Conservation (phyloP, 2,797 vertebrate species). For the Percopsis omiscomaycus region DNA sequence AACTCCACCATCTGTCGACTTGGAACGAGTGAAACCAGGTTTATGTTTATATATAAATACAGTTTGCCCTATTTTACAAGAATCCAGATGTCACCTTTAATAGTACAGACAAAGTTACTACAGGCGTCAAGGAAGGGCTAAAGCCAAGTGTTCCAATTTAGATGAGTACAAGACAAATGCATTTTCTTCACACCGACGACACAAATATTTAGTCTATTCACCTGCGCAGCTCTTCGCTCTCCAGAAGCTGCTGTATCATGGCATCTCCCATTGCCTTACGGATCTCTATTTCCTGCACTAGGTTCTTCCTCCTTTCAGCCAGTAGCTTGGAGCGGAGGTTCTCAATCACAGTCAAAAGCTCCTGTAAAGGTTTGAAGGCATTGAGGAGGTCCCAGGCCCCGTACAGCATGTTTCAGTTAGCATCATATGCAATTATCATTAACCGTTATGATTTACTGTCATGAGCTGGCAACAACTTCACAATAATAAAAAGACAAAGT, state of each 20-base stretch:
- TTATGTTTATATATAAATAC: too few species aligned
- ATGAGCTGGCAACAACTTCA: too few species aligned
- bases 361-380: conserved; percentile 59
- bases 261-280: conserved; percentile 92
- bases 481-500: too few species aligned
- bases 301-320: conserved; percentile 80
- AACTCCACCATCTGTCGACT: conserved; percentile 85
- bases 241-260: conserved; percentile 85
- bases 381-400: neutral
- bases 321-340: conserved; percentile 78
- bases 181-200: neutral
- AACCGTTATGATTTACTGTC: too few species aligned
- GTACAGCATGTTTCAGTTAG: too few species aligned
- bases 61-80: too few species aligned
- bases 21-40: neutral
- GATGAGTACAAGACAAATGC: too few species aligned
- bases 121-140: too few species aligned
- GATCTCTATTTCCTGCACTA: conserved; percentile 86
- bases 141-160: too few species aligned
- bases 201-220: conserved; percentile 29
- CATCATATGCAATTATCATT: too few species aligned
- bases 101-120: too few species aligned
- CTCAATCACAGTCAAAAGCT: conserved; percentile 80
- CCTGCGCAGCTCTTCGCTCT: conserved; percentile 85
- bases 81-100: too few species aligned